phyloP scores from a whole-genome alignment of 23 tunicate species.

The Pegea sp. region DNA sequence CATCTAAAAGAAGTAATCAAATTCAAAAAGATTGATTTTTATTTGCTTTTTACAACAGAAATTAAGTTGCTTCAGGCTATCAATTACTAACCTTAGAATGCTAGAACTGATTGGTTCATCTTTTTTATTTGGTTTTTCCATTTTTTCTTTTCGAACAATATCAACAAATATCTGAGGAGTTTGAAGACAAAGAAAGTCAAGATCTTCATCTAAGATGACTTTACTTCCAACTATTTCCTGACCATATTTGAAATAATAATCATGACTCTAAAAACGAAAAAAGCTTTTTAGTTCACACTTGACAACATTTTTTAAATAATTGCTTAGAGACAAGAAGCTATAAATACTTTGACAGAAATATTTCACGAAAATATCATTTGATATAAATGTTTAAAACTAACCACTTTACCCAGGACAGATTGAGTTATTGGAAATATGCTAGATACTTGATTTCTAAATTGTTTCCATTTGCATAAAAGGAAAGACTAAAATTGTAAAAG shows the following conservation, averaged over 20 bases:
- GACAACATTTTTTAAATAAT: background rate
- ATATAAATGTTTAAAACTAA: background rate
- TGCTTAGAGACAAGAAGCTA: background rate
- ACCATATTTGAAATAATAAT: slow-evolving; percentile 18
- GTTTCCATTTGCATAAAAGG: background rate
- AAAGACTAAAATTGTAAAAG: slow-evolving; percentile 1
- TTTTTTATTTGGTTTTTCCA: background rate
- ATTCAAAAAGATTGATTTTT: no score
- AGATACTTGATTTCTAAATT: slow-evolving; percentile 1
- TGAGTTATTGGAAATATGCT: slow-evolving; percentile 16
- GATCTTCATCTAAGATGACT: slow-evolving; percentile 45
- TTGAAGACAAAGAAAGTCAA: slow-evolving; percentile 36
- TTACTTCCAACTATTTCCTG: slow-evolving; percentile 16
- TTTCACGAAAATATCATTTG: background rate
- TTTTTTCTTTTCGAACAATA: background rate
- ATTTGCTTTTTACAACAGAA: no score
- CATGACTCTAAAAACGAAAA: slow-evolving; percentile 5
- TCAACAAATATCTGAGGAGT: slow-evolving; percentile 36
- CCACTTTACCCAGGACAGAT: slow-evolving; percentile 6
- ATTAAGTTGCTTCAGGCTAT: no score
- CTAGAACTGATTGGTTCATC: no score
- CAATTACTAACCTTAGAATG: no score
- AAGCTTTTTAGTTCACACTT: background rate
- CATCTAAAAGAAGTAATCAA: slow-evolving; percentile 3
- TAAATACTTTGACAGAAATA: background rate